These are phyloP conservation scores for Ctena decussata DNA, from an alignment of 2,888 invertebrate species.

Conservation along the genomic window DNA sequence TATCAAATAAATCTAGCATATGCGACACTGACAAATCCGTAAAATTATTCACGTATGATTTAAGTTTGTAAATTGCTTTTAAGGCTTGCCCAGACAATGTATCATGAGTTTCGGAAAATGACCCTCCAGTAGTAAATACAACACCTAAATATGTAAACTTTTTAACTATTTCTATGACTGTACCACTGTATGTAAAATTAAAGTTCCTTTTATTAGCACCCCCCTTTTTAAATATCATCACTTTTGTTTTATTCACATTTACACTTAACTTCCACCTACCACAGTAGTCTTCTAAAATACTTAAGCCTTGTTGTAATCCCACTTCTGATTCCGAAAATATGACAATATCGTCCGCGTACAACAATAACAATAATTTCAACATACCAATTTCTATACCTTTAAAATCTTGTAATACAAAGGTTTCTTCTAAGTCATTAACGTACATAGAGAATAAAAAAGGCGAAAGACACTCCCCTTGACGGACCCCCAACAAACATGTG, in stretches of 20 bases:
- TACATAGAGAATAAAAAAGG: constrained; percentile 19
- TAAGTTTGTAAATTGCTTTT: neutral
- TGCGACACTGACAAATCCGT: neutral
- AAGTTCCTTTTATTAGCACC: neutral
- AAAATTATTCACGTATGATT: neutral
- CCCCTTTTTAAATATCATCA: constrained; percentile 17
- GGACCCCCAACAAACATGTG: constrained; percentile 1
- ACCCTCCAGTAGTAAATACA: neutral
- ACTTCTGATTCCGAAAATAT: neutral
- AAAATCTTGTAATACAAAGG: neutral
- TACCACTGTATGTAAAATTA: neutral
- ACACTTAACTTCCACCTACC: neutral
- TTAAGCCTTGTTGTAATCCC: neutral
- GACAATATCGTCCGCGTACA: neutral
- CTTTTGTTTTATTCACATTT: constrained; percentile 1
- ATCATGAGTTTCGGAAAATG: neutral
- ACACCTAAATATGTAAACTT: too few relatives aligned
- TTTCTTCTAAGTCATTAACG: constrained; percentile 13
- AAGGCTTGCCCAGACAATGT: neutral
- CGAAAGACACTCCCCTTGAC: constrained; percentile 24
- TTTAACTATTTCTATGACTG: too few relatives aligned
- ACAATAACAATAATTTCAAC: neutral
- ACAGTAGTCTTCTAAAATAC: neutral
- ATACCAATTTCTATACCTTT: constrained; percentile 1
- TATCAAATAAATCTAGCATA: neutral